phyloP scores from a whole-genome alignment of 2,113 vertebrate species.

The Limnothrissa miodon region DNA sequence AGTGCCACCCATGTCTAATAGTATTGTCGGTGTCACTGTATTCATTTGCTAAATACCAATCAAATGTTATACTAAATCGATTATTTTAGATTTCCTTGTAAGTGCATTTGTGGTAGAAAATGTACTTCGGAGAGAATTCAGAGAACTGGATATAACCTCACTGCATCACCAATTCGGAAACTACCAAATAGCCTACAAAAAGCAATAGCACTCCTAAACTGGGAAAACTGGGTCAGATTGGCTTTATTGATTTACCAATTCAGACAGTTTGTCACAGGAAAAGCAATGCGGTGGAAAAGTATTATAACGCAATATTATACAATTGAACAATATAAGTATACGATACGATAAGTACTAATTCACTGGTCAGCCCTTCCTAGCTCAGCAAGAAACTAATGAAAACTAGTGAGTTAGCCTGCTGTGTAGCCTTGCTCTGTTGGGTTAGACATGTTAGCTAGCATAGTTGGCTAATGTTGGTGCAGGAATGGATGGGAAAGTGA shows the following conservation, averaged over 20 bases:
- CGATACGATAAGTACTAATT: too few relatives aligned
- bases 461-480: not conserved
- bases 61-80: not conserved
- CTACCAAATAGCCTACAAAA: not conserved
- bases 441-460: not conserved
- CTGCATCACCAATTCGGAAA: not conserved
- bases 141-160: slow-evolving; percentile 8
- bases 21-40: too few relatives aligned
- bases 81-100: not conserved
- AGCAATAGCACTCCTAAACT: not conserved
- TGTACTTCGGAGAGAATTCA: too few relatives aligned
- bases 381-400: not conserved
- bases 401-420: not conserved
- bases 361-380: too few relatives aligned
- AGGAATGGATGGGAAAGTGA: slow-evolving; percentile 7
- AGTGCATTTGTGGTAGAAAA: not conserved
- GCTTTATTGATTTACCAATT: not conserved
- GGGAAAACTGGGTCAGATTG: not conserved
- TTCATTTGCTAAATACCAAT: not conserved
- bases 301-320: too few relatives aligned
- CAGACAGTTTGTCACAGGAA: not conserved
- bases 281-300: not conserved
- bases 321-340: too few relatives aligned
- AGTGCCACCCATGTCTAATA: not conserved
- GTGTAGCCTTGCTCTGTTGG: not conserved